phyloP scores from a whole-genome alignment of 1,140 invertebrate genomes.

The Papilio machaon region DNA sequence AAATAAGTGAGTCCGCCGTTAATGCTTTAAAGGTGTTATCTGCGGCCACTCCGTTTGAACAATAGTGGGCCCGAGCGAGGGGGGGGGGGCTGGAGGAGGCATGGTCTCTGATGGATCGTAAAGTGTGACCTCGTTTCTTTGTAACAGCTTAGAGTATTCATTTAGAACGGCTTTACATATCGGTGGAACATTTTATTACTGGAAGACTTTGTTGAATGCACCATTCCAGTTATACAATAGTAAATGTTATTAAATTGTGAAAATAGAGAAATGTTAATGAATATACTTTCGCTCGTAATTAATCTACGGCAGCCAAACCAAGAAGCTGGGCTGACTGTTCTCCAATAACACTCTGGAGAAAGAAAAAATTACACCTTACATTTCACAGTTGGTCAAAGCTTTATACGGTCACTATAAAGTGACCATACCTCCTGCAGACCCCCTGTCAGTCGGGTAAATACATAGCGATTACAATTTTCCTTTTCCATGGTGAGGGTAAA shows the following conservation, averaged over 20 bases:
- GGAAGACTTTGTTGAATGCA: not conserved
- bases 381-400: no score
- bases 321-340: no score
- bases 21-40: conserved; percentile 22
- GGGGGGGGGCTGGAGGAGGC: not conserved
- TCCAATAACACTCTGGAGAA: no score
- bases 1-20: conserved; percentile 7
- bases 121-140: conserved; percentile 24
- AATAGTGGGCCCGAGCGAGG: not conserved
- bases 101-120: conserved; percentile 15
- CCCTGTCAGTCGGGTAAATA: no score
- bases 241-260: not conserved
- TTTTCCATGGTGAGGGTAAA: not conserved
- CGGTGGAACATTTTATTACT: conserved; percentile 3
- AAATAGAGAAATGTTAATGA: not conserved
- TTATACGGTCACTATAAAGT: no score
- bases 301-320: no score
- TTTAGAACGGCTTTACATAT: conserved; percentile 20
- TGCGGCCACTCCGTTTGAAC: conserved; percentile 4
- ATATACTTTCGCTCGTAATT: not conserved
- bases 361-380: no score
- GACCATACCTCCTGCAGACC: no score
- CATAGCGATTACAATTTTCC: no score
- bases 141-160: conserved; percentile 24
- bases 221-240: not conserved